These are phyloP conservation scores for Koerneria pararmatus DNA, from an alignment of 2,888 invertebrate species.

Conservation along the genomic window DNA sequence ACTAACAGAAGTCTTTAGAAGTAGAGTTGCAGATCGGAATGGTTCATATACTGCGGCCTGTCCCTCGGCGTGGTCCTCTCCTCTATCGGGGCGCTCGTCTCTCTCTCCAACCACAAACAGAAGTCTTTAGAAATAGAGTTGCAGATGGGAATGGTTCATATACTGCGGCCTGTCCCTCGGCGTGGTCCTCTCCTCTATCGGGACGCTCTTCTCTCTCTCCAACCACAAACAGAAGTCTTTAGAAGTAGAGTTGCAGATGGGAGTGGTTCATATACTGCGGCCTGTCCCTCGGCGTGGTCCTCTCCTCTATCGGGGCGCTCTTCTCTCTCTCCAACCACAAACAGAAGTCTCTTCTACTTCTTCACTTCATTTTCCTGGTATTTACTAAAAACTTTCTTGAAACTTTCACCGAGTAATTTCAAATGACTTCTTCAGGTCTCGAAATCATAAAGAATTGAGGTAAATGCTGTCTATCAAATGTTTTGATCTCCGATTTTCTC, in stretches of 20 bases:
- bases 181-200: conserved; percentile 13
- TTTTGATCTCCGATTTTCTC: no score
- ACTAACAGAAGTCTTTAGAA: no score
- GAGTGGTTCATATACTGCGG: conserved; percentile 14
- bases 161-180: conserved; percentile 13
- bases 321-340: conserved; percentile 18
- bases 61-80: conserved; percentile 12
- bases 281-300: conserved; percentile 5
- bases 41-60: conserved; percentile 11
- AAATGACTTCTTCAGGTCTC: no score
- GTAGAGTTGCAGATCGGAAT: conserved; percentile 24
- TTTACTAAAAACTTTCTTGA: no score
- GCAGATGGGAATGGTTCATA: conserved; percentile 21
- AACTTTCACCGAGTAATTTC: no score
- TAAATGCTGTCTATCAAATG: no score
- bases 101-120: conserved; percentile 16
- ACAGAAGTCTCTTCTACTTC: conserved; percentile 4
- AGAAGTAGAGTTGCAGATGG: no score
- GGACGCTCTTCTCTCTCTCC: conserved; percentile 18
- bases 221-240: no score
- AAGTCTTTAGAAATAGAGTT: no score
- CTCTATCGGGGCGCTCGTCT: conserved; percentile 18
- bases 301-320: conserved; percentile 19
- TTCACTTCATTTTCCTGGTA: conserved; percentile 18
- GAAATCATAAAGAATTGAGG: no score